A percentile compares a stretch with the other conserved stretches of the same genome.
phyloP scores from a whole-genome alignment of 2,888 invertebrate genomes.

The Gryllus longicercus region DNA sequence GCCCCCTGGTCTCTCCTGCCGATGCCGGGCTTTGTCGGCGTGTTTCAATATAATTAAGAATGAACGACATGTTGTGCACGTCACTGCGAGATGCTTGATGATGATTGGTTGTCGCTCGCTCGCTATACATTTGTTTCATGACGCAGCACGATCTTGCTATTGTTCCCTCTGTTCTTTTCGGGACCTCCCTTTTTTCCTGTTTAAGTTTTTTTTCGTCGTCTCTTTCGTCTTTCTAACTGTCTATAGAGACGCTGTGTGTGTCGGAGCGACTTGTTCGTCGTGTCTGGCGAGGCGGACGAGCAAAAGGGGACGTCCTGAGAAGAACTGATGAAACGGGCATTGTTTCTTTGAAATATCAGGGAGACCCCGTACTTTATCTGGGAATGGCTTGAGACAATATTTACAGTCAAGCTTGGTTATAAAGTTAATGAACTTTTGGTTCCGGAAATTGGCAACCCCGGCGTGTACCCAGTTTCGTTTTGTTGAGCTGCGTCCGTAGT shows the following conservation, averaged over 20 bases:
- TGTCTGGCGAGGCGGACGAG: background rate
- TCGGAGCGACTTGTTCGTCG: background rate
- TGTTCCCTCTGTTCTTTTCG: conserved; percentile 17
- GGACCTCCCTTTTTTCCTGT: conserved; percentile 1
- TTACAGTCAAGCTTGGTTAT: conserved; percentile 17
- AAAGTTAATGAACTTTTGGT: conserved; percentile 9
- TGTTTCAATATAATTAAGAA: conserved; percentile 35
- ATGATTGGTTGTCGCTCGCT: conserved; percentile 36
- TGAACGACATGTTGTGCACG: conserved; percentile 36
- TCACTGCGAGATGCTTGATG: conserved; percentile 32
- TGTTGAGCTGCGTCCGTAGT: background rate
- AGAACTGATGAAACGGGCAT: conserved; percentile 6
- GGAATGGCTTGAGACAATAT: conserved; percentile 11
- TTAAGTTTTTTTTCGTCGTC: background rate
- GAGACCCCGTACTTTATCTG: background rate
- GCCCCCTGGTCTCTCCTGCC: background rate
- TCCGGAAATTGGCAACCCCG: conserved; percentile 6
- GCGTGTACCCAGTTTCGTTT: background rate
- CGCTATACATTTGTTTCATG: conserved; percentile 36
- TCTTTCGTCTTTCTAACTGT: background rate
- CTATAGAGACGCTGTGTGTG: conserved; percentile 17
- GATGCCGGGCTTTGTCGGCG: conserved; percentile 34
- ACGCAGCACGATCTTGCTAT: conserved; percentile 35
- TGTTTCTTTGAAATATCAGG: conserved; percentile 17
- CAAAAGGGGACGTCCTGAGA: background rate